Percentiles rank a stretch among this genome's conserved stretches.
Evolutionary conservation across 1,140 invertebrate species (phyloP).

Genomic region (Antheraea pernyi): DNA sequence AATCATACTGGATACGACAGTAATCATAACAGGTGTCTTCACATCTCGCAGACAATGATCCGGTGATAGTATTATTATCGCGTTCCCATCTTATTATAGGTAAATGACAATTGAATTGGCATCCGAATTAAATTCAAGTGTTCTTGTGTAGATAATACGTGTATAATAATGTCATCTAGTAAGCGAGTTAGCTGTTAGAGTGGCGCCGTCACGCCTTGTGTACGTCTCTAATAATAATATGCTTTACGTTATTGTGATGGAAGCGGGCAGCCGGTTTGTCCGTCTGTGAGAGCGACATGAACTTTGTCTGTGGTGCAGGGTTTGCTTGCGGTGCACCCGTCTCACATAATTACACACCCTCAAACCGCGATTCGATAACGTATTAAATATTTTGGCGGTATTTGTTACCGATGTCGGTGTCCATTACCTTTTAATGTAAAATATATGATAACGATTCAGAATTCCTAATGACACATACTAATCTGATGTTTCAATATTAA

Average conservation of each 20-base stretch:
- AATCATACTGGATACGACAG: not conserved
- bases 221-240: slow-evolving; percentile 30
- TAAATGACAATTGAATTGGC: slow-evolving; percentile 41
- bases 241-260: not conserved
- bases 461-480: not conserved
- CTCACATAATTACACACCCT: not conserved
- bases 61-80: slow-evolving; percentile 33
- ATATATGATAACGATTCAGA: not conserved
- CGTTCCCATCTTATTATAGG: slow-evolving; percentile 49
- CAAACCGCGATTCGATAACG: not conserved
- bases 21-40: slow-evolving; percentile 26
- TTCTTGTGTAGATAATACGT: not conserved
- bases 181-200: slow-evolving; percentile 33
- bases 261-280: slow-evolving; percentile 1
- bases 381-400: not conserved
- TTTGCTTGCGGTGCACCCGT: not conserved
- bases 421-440: not conserved
- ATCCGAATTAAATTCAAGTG: slow-evolving; percentile 30
- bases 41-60: slow-evolving; percentile 36
- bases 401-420: not conserved
- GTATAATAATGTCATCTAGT: slow-evolving; percentile 42
- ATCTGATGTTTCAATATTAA: slow-evolving; percentile 4
- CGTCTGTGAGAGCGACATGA: slow-evolving; percentile 36
- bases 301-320: slow-evolving; percentile 27
- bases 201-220: slow-evolving; percentile 44